Evolutionary conservation across 1,140 invertebrate species (phyloP).

Genomic region (Zaprionus capensis): DNA sequence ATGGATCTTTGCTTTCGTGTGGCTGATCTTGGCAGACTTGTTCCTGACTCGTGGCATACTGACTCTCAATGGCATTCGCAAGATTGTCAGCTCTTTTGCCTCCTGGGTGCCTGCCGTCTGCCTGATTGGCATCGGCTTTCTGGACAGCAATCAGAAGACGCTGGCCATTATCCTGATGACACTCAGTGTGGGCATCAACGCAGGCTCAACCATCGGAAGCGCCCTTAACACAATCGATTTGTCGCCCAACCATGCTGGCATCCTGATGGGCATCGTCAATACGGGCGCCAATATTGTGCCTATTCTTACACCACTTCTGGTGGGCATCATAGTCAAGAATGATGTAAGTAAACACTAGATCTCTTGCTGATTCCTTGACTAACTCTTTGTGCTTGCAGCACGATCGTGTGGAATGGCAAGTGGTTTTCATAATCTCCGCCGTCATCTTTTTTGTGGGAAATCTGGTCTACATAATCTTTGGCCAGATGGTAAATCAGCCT

Average conservation of each 20-base stretch:
- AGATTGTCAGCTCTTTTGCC: conserved; percentile 88
- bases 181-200: conserved; percentile 90
- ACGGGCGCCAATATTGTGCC: conserved; percentile 89
- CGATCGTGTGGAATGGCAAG: conserved; percentile 88
- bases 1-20: conserved; percentile 88
- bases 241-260: conserved; percentile 91
- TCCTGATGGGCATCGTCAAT: conserved; percentile 89
- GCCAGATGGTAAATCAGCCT: conserved; percentile 86
- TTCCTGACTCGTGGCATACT: conserved; percentile 86
- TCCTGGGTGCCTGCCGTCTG: conserved; percentile 86
- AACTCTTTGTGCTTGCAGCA: conserved; percentile 72
- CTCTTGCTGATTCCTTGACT: neutral
- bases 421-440: conserved; percentile 91
- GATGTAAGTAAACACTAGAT: conserved; percentile 86
- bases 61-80: conserved; percentile 86
- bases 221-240: conserved; percentile 90
- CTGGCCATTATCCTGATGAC: conserved; percentile 87
- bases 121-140: conserved; percentile 87
- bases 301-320: conserved; percentile 88
- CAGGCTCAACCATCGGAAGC: conserved; percentile 89
- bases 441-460: conserved; percentile 89
- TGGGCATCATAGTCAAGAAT: conserved; percentile 87
- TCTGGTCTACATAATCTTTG: conserved; percentile 89
- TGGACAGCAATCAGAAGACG: conserved; percentile 85
- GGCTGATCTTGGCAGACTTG: conserved; percentile 87